phyloP scores from a whole-genome alignment of 2,113 vertebrate genomes.

The Psilopogon haemacephalus region DNA sequence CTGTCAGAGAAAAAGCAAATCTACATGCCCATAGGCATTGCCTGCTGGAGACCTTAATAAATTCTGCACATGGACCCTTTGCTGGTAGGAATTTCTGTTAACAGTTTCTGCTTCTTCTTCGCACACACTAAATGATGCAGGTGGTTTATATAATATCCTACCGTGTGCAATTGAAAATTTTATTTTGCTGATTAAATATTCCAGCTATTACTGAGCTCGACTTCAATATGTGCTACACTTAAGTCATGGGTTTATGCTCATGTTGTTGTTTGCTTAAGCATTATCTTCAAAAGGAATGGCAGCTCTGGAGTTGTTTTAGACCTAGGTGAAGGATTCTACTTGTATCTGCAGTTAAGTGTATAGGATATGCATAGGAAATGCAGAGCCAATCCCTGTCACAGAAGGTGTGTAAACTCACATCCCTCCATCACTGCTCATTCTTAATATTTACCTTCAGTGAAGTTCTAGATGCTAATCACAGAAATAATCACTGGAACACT shows the following conservation, averaged over 20 bases:
- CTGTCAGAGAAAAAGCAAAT: background rate
- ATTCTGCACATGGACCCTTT: background rate
- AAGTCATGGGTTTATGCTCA: background rate
- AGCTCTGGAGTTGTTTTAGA: background rate
- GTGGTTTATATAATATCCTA: background rate
- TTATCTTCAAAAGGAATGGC: background rate
- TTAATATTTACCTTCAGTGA: background rate
- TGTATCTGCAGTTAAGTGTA: background rate
- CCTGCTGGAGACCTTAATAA: background rate
- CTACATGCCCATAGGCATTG: background rate
- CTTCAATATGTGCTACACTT: background rate
- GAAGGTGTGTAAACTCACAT: background rate
- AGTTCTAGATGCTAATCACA: background rate
- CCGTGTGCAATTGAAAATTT: background rate
- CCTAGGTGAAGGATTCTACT: background rate
- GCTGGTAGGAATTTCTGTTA: background rate
- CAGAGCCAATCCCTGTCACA: background rate
- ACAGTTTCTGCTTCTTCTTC: background rate
- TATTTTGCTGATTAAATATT: background rate
- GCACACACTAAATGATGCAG: background rate
- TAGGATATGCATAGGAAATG: background rate
- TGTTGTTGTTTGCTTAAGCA: background rate
- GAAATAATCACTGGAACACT: background rate
- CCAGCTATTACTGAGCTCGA: background rate
- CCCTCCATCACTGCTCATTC: background rate